Conservation (phyloP, 2,113 vertebrate species). For the Stigmatopora argus region DNA sequence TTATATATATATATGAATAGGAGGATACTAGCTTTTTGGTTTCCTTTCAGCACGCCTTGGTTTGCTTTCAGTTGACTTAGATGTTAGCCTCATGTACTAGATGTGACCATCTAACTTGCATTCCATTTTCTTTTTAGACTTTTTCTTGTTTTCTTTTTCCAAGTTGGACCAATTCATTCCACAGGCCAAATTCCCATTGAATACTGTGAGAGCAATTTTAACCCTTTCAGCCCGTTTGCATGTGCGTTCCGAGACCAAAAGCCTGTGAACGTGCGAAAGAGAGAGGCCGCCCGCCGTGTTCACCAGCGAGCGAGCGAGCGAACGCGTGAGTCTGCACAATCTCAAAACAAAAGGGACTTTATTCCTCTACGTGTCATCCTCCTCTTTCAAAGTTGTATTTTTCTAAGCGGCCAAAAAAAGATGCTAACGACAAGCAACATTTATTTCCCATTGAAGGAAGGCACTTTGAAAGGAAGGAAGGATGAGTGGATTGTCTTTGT, state of each 20-base stretch:
- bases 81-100: slow-evolving; percentile 39
- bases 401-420: slow-evolving; percentile 63
- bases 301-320: not conserved
- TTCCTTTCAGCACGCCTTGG: slow-evolving; percentile 65
- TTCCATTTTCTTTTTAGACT: slow-evolving; percentile 14
- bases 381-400: slow-evolving; percentile 66
- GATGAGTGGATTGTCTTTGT: slow-evolving; percentile 36
- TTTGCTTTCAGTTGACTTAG: slow-evolving; percentile 55
- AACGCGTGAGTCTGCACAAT: slow-evolving; percentile 22
- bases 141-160: slow-evolving; percentile 28
- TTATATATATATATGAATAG: slow-evolving; percentile 47
- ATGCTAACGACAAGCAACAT: slow-evolving; percentile 46
- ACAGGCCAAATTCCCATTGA: slow-evolving; percentile 57
- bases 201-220: slow-evolving; percentile 54
- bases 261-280: slow-evolving; percentile 1
- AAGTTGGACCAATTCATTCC: slow-evolving; percentile 55
- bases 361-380: slow-evolving; percentile 62
- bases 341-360: slow-evolving; percentile 64
- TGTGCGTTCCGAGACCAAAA: slow-evolving; percentile 34
- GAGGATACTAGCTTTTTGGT: slow-evolving; percentile 60
- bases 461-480: slow-evolving; percentile 51
- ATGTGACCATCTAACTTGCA: slow-evolving; percentile 35
- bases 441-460: slow-evolving; percentile 56
- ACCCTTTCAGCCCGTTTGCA: slow-evolving; percentile 25
- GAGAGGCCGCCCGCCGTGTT: not conserved